Evolutionary conservation across 2,113 vertebrate genomes (phyloP), one percentile per base, ranked within the genome.

Genomic region (Nibea coibor): DNA sequence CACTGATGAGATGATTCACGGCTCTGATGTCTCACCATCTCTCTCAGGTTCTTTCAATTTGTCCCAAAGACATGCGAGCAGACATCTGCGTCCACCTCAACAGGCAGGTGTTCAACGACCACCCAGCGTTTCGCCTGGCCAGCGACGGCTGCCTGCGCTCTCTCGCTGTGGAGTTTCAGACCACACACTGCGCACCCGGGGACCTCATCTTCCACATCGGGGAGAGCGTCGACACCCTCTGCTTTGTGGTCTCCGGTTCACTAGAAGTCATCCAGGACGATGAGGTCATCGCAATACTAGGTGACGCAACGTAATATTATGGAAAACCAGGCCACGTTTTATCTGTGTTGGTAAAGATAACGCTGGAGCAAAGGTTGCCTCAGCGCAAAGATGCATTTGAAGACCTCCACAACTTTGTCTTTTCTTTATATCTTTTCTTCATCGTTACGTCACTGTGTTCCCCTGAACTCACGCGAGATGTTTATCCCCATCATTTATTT

Each of bases 201-300:
- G 98, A 99, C 94, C 97, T 99, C 93, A 99, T 99, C 93, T 99
- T 98, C 91, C 98, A 99, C 0, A 96, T 98, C 5, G 98, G 97
- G n/a, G 98, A 99, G 84, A 99, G 98, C 0, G 96, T 99, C 0
- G 98, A 99, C 76, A 97, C 97, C 2, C 97, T 99, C 48, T 99
- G 98, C 95, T 99, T 99, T 50, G 98, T 99, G 5, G 97, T 99
- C 83, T 99, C 97, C 0, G 98, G 98, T 59, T 99, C 98, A 31
- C 94, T 99, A 48, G 98, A 99, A 88, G 98, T 99, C 93, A 99
- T 99, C 91, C 98, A 99, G 92, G 98, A 99, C 62, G 98, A 99
- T 0, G 98, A 99, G 91, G 98, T 99, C 94, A 97, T 99, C 80
- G 98, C 97, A 87, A 99, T 99, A 91, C 95, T 99, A 89, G 98